These are phyloP conservation scores for Oryctes rhinoceros DNA, from an alignment of 1,140 invertebrate genomes.

Conservation along the genomic window DNA sequence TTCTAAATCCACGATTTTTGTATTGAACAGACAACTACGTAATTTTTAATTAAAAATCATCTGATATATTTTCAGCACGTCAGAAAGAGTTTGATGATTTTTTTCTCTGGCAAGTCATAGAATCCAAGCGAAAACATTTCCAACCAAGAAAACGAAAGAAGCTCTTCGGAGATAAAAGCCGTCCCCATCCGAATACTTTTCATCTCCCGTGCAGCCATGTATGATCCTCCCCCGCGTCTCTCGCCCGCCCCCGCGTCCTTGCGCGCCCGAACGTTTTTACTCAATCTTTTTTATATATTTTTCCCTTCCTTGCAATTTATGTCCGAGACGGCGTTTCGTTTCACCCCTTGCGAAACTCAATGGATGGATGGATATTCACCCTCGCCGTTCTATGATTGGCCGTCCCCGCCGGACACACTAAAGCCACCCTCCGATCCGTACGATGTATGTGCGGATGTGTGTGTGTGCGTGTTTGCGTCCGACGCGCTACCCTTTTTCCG, in stretches of 20 bases:
- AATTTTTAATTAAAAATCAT: too few species aligned
- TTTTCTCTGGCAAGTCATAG: too few species aligned
- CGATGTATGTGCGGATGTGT: background rate
- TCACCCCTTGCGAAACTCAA: slow-evolving; percentile 33
- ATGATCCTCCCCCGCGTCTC: background rate
- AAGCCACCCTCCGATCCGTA: slow-evolving; percentile 18
- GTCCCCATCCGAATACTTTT: too few species aligned
- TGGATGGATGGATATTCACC: slow-evolving; percentile 36
- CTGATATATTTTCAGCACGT: too few species aligned
- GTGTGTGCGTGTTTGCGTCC: slow-evolving; percentile 7
- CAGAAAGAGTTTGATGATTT: too few species aligned
- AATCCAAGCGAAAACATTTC: too few species aligned
- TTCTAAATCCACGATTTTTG: too few species aligned
- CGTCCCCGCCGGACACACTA: slow-evolving; percentile 20
- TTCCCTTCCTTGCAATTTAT: slow-evolving; percentile 32
- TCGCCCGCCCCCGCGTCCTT: background rate
- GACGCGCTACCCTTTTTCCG: slow-evolving; percentile 27
- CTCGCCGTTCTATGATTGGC: slow-evolving; percentile 35
- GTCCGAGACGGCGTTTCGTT: slow-evolving; percentile 20
- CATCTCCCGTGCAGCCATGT: too few species aligned
- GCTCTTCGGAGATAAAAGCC: too few species aligned
- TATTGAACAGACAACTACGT: too few species aligned
- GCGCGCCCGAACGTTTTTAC: slow-evolving; percentile 7
- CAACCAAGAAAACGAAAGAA: too few species aligned
- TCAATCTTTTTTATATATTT: slow-evolving; percentile 34